Evolutionary conservation across 2,797 vertebrate species (phyloP).

Genomic region (Myotis planiceps): DNA sequence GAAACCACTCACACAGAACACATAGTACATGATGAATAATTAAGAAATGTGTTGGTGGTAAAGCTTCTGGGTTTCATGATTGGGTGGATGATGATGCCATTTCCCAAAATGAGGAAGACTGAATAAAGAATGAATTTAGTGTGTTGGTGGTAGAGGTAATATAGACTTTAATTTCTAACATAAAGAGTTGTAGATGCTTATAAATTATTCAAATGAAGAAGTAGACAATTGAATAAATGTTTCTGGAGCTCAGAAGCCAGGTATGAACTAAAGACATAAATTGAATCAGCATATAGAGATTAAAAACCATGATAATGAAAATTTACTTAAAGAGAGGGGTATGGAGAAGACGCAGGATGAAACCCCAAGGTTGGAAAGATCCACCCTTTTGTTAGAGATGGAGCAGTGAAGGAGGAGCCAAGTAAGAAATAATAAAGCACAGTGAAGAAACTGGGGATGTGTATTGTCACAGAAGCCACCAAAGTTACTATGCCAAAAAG

Average conservation of each 20-base stretch:
- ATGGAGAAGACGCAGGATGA: background rate
- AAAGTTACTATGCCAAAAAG: background rate
- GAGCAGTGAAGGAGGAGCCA: background rate
- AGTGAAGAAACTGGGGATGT: background rate
- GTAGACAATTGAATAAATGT: background rate
- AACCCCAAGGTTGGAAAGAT: background rate
- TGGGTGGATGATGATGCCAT: background rate
- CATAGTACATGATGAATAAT: background rate
- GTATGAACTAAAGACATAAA: background rate
- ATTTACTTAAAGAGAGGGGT: background rate
- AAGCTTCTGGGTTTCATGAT: background rate
- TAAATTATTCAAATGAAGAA: background rate
- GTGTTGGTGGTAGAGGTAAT: background rate
- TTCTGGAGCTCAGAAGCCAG: background rate
- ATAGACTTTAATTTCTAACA: background rate
- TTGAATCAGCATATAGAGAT: background rate
- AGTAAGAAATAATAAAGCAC: background rate
- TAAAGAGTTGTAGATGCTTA: background rate
- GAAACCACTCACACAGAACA: background rate
- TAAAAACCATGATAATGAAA: background rate
- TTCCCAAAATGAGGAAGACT: background rate
- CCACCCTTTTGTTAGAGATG: background rate
- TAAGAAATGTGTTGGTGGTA: background rate
- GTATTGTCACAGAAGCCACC: background rate
- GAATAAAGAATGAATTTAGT: background rate